Conservation (phyloP, 1,140 invertebrate genomes). For the Sminthurinus signatus region DNA sequence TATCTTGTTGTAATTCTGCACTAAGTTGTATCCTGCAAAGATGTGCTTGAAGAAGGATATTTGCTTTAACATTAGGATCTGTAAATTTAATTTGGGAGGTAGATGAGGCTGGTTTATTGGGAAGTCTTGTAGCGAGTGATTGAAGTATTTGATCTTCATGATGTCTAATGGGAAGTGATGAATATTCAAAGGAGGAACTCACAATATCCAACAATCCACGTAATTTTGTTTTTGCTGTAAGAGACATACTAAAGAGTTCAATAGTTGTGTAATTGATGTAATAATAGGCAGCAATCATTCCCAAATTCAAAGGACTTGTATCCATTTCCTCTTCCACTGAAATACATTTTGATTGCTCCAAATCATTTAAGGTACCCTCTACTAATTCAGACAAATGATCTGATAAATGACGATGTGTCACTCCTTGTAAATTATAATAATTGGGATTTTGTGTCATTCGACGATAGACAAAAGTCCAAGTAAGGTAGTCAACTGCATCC, state of each 20-base stretch:
- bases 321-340: slow-evolving; percentile 98
- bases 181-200: slow-evolving; percentile 94
- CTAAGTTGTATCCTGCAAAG: slow-evolving; percentile 86
- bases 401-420: slow-evolving; percentile 93
- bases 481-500: slow-evolving; percentile 98
- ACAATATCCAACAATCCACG: slow-evolving; percentile 96
- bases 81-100: slow-evolving; percentile 66
- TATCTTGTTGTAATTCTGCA: slow-evolving; percentile 95
- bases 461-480: slow-evolving; percentile 98
- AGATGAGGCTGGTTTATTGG: slow-evolving; percentile 63
- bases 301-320: slow-evolving; percentile 88
- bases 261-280: slow-evolving; percentile 99
- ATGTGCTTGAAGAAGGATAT: slow-evolving; percentile 92
- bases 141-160: slow-evolving; percentile 86
- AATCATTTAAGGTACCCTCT: slow-evolving; percentile 87
- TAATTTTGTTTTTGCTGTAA: slow-evolving; percentile 97
- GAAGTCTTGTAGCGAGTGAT: slow-evolving; percentile 67
- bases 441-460: slow-evolving; percentile 98
- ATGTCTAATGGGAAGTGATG: slow-evolving; percentile 87
- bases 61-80: slow-evolving; percentile 96
- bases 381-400: slow-evolving; percentile 98
- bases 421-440: slow-evolving; percentile 96
- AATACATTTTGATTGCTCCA: slow-evolving; percentile 98
- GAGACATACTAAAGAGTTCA: slow-evolving; percentile 90
- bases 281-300: slow-evolving; percentile 99